Evolutionary conservation across 2,113 vertebrate species (phyloP).

Genomic region (Phalacrocorax carbo): DNA sequence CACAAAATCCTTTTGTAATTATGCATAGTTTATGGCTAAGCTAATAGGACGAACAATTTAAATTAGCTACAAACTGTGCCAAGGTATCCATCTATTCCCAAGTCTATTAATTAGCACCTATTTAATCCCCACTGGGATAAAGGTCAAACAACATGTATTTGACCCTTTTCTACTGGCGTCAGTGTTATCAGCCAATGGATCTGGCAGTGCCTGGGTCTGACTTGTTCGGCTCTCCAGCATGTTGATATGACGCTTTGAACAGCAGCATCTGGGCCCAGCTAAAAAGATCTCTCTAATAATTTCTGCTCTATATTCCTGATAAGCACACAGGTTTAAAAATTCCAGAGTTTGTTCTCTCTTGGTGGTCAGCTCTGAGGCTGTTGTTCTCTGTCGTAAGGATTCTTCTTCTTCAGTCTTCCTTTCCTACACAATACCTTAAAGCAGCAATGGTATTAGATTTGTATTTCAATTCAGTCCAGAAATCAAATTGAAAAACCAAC

Average conservation of each 20-base stretch:
- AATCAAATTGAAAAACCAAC: background rate
- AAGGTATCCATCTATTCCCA: conserved; percentile 42
- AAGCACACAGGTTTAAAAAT: background rate
- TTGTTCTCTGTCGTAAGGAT: background rate
- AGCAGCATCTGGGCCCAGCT: background rate
- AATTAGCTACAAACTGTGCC: conserved; percentile 50
- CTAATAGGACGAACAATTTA: conserved; percentile 53
- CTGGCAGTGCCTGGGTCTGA: conserved; percentile 26
- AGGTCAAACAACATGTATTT: conserved; percentile 60
- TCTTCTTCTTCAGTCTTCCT: background rate
- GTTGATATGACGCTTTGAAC: background rate
- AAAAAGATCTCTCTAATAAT: conserved; percentile 12
- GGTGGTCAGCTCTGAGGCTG: background rate
- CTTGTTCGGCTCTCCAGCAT: background rate
- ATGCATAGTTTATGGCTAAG: conserved; percentile 42
- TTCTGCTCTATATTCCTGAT: conserved; percentile 38
- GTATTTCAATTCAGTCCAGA: background rate
- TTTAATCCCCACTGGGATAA: conserved; percentile 59
- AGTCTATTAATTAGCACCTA: conserved; percentile 65
- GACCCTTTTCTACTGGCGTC: conserved; percentile 52
- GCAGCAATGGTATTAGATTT: background rate
- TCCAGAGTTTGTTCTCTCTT: background rate
- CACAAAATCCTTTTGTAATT: conserved; percentile 37
- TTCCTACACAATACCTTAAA: background rate
- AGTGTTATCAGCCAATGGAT: conserved; percentile 39